phyloP scores from a whole-genome alignment of 2,113 vertebrate species.

The Callionymus lyra region DNA sequence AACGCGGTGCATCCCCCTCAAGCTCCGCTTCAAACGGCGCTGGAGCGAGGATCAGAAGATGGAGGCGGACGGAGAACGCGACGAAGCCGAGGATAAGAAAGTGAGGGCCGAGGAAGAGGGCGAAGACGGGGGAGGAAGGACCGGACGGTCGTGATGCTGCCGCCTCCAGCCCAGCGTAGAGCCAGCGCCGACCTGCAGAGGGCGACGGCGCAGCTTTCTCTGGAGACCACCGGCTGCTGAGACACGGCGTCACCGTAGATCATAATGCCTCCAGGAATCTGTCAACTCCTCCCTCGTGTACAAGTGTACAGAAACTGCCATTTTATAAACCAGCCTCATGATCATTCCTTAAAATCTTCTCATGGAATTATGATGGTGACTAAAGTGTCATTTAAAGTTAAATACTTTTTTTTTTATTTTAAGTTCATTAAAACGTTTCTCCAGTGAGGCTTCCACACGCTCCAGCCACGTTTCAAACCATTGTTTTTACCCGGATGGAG shows the following conservation, averaged over 20 bases:
- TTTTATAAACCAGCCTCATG: too few relatives aligned
- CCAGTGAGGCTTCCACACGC: too few relatives aligned
- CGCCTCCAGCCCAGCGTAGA: slow-evolving; percentile 57
- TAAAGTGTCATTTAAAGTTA: too few relatives aligned
- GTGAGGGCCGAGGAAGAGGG: slow-evolving; percentile 65
- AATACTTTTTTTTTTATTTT: too few relatives aligned
- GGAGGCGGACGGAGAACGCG: slow-evolving; percentile 70
- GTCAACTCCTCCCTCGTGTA: too few relatives aligned
- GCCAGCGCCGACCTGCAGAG: slow-evolving; percentile 81
- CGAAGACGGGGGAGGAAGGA: slow-evolving; percentile 22
- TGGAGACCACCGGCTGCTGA: slow-evolving; percentile 79
- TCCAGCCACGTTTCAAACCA: too few relatives aligned
- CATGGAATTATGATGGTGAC: too few relatives aligned
- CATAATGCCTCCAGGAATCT: too few relatives aligned
- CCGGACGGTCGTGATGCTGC: slow-evolving; percentile 36
- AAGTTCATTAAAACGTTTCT: too few relatives aligned
- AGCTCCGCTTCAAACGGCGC: slow-evolving; percentile 83
- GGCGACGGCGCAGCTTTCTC: slow-evolving; percentile 82
- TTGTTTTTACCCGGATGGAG: too few relatives aligned
- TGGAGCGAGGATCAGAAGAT: slow-evolving; percentile 87
- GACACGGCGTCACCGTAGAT: neutral
- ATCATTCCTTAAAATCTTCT: too few relatives aligned
- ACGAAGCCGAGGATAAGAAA: slow-evolving; percentile 74
- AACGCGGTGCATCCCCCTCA: slow-evolving; percentile 79
- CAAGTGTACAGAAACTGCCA: too few relatives aligned